These are phyloP conservation scores for Cassiopea xamachana DNA, from an alignment of 30 jellyfish, hydroid and myxozoan species.

Conservation along the genomic window DNA sequence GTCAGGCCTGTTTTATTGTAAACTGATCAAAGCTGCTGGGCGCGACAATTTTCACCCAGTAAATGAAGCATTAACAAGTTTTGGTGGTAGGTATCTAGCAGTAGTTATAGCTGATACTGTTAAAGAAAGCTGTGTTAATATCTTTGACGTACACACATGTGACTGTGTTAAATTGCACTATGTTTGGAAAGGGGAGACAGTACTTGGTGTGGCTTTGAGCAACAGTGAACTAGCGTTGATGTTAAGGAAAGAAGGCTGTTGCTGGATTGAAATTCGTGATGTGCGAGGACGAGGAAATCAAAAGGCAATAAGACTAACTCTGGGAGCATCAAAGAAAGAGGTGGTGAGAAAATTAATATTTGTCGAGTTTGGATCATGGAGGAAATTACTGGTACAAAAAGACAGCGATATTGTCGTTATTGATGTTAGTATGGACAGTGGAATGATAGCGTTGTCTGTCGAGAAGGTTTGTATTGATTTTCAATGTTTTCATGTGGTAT, in stretches of 20 bases:
- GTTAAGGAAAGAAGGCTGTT: constrained; percentile 17
- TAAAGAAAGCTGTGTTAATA: constrained; percentile 40
- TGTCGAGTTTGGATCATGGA: constrained; percentile 10
- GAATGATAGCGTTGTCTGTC: neutral
- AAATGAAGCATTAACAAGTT: constrained; percentile 17
- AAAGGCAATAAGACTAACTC: neutral
- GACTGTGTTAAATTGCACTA: neutral
- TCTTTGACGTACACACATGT: constrained; percentile 20
- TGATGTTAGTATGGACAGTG: constrained; percentile 1
- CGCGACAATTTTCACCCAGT: constrained; percentile 31
- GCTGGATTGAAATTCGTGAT: constrained; percentile 15
- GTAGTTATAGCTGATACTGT: constrained; percentile 7
- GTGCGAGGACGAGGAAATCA: neutral
- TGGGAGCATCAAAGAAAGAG: constrained; percentile 1
- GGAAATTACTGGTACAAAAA: constrained; percentile 12
- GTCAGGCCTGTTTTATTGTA: constrained; percentile 53
- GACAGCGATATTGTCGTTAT: constrained; percentile 27
- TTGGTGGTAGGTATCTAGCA: constrained; percentile 41
- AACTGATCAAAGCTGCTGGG: constrained; percentile 12
- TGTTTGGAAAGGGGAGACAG: constrained; percentile 2
- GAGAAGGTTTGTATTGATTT: constrained; percentile 5
- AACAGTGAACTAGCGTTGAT: constrained; percentile 32
- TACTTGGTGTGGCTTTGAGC: constrained; percentile 39
- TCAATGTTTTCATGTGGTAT: neutral
- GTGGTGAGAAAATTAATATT: neutral